Base-by-base conservation (phyloP, 2,797 vertebrate genomes). In the Pseudopleuronectes americanus region DNA sequence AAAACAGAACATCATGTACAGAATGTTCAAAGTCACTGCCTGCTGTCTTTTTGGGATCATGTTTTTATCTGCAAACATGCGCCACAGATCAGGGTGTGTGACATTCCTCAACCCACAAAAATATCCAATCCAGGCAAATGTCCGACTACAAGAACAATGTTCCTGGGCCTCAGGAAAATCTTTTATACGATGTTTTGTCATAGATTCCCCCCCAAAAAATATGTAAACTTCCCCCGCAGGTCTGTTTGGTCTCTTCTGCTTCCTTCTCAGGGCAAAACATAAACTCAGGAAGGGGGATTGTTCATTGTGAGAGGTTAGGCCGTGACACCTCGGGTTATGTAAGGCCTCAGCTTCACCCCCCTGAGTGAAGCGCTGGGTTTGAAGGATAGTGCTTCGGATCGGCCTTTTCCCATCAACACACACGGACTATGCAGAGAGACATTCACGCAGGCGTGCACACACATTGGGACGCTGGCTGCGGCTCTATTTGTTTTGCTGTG, bases 251-350 rank as follows among this genome's bases (percentile, higher is more conserved):
- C 83, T 88, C 79, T 86, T 71, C 80, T 71, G 72, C 76, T 91
- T 92, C 89, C 89, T 91, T 80, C 77, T 79, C 51, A 21, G 84
- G 80, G 81, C 75, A 72, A 72, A 87, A 83, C 88, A 83, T 88
- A 84, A 93, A 94, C 87, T 91, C 88, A 91, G 90, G 91, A 92
- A 92, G 83, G 79, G 78, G 88, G 81, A 90, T 88, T 92, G 90
- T 93, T 91, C 84, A 86, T 90, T 91, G 90, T 84, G 83, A 83
- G 81, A 77, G 81, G 81, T 86, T 74, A 33, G 84, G 87, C 90
- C 68, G 74, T 89, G 91, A 88, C 88, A 88, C 71, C 76, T 77
- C 41, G 8, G 31, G 63, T 93, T 94, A 93, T 84, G 84, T 90
- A 94, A 93, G 36, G 26, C 52, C 47, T 54, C 70, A 66, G 79